Evolutionary conservation across 1,140 invertebrate species (phyloP), one percentile per base, ranked within the genome.

Genomic region (Onthophagus taurus): DNA sequence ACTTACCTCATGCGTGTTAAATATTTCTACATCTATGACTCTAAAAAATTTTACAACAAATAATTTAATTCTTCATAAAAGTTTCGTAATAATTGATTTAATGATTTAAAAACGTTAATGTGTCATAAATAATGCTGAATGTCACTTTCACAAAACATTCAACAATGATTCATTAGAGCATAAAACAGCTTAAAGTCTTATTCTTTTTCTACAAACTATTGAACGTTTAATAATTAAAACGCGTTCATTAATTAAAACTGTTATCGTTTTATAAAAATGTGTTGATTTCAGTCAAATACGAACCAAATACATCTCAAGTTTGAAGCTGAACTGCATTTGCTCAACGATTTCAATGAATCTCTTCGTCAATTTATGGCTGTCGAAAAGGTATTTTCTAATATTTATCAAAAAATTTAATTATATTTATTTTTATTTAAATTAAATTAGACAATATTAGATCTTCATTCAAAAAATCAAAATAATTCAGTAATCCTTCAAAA

Each of bases 231-330:
- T n/a, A n/a, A n/a, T n/a, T n/a, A n/a, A n/a, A n/a, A n/a, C n/a
- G n/a, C n/a, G n/a, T n/a, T n/a, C n/a, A n/a, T n/a, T n/a, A n/a
- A n/a, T n/a, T n/a, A n/a, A n/a, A n/a, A n/a, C n/a, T n/a, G n/a
- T n/a, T n/a, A n/a, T 26, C 23, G 23, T 7, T 26, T 26, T 26
- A 26, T 7, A 7, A 7, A 4, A 17, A 17, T 16, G 14, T 36
- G 4, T 36, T 19, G 8, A 36, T 36, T 16, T 4, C 19, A 20
- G 30, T 29, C 17, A 36, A 50, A 54, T 16, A 37, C 47, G 13
- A 58, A 62, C 34, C 48, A 59, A 30, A 57, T 60, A 44, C 55
- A 60, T 44, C 44, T 62, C 31, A 62, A 59, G 46, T 62, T 62
- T 44, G 55, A 63, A 47, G 55, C 58, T 2, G 60, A 63, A 50